A percentile compares a stretch with the other conserved stretches of the same genome.
Evolutionary conservation across 2,113 vertebrate genomes (phyloP).

Genomic region (Pluvialis apricaria): DNA sequence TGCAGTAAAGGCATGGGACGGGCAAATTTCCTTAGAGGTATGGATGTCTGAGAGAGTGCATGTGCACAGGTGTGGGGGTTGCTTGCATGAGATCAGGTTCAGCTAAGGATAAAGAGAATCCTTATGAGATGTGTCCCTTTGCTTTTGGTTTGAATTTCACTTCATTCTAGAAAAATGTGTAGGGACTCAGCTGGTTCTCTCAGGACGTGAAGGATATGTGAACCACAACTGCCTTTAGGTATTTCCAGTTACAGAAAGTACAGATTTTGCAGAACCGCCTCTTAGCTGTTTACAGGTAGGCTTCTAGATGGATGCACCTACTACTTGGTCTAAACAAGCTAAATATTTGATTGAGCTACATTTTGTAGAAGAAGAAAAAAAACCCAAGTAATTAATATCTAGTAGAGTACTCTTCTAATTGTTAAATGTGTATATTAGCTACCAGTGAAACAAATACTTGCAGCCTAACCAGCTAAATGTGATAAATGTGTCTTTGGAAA

Average conservation of each 20-base stretch:
- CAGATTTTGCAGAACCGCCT: not conserved
- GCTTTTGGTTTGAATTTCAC: not conserved
- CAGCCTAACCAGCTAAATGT: not conserved
- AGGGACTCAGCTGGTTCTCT: not conserved
- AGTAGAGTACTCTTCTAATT: not conserved
- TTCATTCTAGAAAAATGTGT: not conserved
- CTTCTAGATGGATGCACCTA: not conserved
- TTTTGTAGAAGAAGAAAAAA: not conserved
- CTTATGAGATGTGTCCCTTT: not conserved
- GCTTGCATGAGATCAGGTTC: not conserved
- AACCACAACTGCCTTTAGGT: not conserved
- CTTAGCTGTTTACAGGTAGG: not conserved
- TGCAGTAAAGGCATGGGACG: not conserved
- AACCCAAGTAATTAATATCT: not conserved
- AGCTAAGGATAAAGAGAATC: not conserved
- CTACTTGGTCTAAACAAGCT: not conserved
- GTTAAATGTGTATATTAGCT: not conserved
- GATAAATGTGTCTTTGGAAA: conserved; percentile 1
- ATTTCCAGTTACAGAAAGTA: not conserved
- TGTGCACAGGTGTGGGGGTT: fast-evolving
- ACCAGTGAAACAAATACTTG: not conserved
- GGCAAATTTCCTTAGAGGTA: not conserved
- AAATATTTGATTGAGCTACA: not conserved
- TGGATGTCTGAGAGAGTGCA: not conserved
- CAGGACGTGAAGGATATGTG: not conserved